Evolutionary conservation across 2,888 invertebrate species (phyloP).

Genomic region (Conus canariensis): DNA sequence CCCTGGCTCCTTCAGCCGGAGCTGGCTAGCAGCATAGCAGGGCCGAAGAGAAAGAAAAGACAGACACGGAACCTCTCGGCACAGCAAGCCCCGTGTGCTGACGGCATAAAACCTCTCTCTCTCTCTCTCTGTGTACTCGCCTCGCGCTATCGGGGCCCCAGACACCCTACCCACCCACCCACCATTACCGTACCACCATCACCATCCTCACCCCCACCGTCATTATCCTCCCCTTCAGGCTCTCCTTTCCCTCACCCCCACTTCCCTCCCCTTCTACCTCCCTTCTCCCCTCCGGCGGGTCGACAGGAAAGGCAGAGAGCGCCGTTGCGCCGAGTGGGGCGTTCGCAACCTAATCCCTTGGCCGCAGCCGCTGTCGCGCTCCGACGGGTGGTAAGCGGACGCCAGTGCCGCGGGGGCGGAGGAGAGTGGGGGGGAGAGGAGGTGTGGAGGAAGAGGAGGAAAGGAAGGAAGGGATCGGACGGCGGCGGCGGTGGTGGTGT

Average conservation of each 20-base stretch:
- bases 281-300: not conserved
- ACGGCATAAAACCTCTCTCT: not conserved
- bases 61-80: not conserved
- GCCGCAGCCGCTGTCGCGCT: conserved; percentile 41
- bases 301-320: conserved; percentile 27
- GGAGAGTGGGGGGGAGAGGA: not conserved
- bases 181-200: not conserved
- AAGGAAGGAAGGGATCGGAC: not conserved
- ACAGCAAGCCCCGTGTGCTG: not conserved
- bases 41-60: not conserved
- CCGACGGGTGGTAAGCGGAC: conserved; percentile 40
- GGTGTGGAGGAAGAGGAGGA: not conserved
- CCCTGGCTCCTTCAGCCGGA: not conserved
- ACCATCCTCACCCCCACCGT: not conserved
- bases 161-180: not conserved
- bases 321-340: conserved; percentile 37
- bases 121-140: not conserved
- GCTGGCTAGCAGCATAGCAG: not conserved
- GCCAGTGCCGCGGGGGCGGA: not conserved
- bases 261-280: not conserved
- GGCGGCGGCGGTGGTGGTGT: not conserved
- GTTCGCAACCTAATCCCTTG: conserved; percentile 39
- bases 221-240: not conserved
- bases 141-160: too few relatives aligned
- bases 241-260: not conserved